Conservation (phyloP, 1,140 invertebrate genomes). For the Orchestia grillus region DNA sequence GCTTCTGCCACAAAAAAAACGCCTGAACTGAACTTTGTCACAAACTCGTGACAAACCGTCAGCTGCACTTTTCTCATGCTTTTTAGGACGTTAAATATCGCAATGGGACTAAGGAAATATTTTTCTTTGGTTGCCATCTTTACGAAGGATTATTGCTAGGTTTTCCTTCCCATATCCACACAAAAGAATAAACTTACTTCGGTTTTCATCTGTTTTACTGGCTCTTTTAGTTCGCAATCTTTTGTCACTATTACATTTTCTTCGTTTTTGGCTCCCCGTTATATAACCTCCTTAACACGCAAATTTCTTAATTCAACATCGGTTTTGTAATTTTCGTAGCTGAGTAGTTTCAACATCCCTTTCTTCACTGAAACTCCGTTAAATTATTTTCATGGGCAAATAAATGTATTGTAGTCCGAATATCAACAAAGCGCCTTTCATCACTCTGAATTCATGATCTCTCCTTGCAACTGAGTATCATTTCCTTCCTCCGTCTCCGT, state of each 20-base stretch:
- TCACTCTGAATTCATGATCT: not conserved
- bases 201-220: not conserved
- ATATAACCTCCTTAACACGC: not conserved
- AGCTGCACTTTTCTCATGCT: not conserved
- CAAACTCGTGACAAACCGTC: not conserved
- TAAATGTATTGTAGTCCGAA: not conserved
- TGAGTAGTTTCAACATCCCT: not conserved
- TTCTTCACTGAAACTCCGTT: not conserved
- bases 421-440: not conserved
- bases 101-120: not conserved
- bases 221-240: not conserved
- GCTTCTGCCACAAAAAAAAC: not conserved
- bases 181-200: not conserved
- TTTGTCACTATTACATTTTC: not conserved
- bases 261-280: not conserved
- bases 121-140: not conserved
- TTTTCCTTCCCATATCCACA: not conserved
- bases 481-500: not conserved
- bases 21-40: not conserved
- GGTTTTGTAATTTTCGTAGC: not conserved
- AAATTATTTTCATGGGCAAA: not conserved
- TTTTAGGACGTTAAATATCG: not conserved
- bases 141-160: not conserved
- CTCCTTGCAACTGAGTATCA: not conserved
- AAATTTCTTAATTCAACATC: not conserved